Evolutionary conservation across 2,888 invertebrate genomes (phyloP), one percentile per base, ranked within the genome.

Genomic region (Thysanoteuthis rhombus): DNA sequence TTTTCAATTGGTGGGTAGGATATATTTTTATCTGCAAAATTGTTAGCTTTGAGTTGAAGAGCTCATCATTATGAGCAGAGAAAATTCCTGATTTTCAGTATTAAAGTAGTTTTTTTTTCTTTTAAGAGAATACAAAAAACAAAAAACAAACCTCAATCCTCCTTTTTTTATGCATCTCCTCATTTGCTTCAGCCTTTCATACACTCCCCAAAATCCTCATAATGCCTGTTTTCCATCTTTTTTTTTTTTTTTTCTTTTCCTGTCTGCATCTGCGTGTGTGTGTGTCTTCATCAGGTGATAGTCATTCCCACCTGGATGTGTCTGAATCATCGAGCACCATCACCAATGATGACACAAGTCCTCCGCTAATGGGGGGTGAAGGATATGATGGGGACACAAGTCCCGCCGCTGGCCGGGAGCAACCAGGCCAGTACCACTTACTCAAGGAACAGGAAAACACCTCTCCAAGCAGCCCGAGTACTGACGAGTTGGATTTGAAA

Each of bases 271-370:
- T 75, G 75, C 19, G 75, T 19, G 36, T n/a, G 36, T 25, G 36
- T n/a, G 75, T 75, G 75, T 10, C 75, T 75, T 40, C n/a, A n/a
- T 39, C 93, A 93, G 95, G 95, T 94, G 94, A 94, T n/a, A 94
- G 94, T 92, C 93, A 93, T 52, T 94, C 93, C 38, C 39, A 90
- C 45, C 91, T 89, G 28, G 93, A 93, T 47, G 92, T 94, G 93
- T 94, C 94, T 25, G 95, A 95, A 47, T 95, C 96, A 3, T 95
- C 96, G 47, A 96, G 96, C 93, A 96, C 96, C 28, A 94, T 96
- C 92, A 96, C 96, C 89, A 95, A 96, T 58, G 96, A 96, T 52
- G 95, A 94, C 40, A 95, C 95, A 92, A 95, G 95, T 93, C 92
- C 92, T n/a, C 42, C 92, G 19, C n/a, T 39, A 28, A 92, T 45